These are phyloP conservation scores for Cephus runcator DNA, from an alignment of 2,888 invertebrate genomes.

Conservation along the genomic window DNA sequence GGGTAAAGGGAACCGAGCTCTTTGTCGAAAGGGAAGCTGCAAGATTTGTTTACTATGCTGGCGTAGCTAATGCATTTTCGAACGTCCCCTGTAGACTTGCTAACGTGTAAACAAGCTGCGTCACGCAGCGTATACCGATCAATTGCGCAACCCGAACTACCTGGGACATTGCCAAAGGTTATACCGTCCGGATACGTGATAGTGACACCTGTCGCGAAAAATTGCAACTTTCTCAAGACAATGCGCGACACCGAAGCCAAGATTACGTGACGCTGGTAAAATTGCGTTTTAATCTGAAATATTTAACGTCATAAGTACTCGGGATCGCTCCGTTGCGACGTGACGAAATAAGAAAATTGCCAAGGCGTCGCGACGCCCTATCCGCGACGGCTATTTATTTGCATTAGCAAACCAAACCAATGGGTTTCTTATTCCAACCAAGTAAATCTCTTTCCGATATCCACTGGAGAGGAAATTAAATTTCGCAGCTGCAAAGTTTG, in stretches of 20 bases:
- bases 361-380: neutral
- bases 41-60: neutral
- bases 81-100: neutral
- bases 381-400: neutral
- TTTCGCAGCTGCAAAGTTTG: slow-evolving; percentile 19
- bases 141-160: neutral
- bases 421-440: neutral
- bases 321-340: too few relatives aligned
- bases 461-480: slow-evolving; percentile 41
- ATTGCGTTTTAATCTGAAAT: neutral
- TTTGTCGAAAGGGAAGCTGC: neutral
- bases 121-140: neutral
- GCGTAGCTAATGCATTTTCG: neutral
- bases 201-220: neutral
- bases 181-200: neutral
- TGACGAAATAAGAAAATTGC: neutral
- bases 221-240: neutral
- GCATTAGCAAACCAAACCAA: neutral
- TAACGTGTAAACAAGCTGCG: neutral
- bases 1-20: neutral
- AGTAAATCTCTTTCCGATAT: slow-evolving; percentile 47
- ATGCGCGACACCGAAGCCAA: neutral
- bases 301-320: neutral
- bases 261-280: too few relatives aligned
- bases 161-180: neutral